These are phyloP conservation scores for Drosophila bunnanda DNA, from an alignment of 2,888 invertebrate species.

Conservation along the genomic window DNA sequence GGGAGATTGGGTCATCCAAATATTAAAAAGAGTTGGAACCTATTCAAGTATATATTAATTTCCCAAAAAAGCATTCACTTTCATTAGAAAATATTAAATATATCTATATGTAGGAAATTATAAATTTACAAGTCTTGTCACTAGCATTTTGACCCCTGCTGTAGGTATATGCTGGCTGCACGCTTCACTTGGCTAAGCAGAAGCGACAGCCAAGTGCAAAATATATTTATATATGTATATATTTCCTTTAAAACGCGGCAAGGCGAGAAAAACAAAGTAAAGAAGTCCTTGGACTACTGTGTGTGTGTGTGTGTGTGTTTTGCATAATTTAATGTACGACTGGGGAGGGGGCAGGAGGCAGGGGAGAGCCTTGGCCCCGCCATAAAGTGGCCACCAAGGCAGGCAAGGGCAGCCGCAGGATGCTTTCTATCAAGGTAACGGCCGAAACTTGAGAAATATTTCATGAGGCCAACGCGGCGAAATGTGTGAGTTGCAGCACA, in stretches of 20 bases:
- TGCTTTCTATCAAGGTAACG: slow-evolving; percentile 48
- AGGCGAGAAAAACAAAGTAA: slow-evolving; percentile 15
- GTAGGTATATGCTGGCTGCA: slow-evolving; percentile 11
- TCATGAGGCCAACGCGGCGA: slow-evolving; percentile 46
- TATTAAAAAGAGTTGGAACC: too few species aligned
- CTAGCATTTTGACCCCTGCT: background rate
- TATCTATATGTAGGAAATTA: too few species aligned
- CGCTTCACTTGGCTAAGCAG: slow-evolving; percentile 53
- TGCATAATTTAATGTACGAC: slow-evolving; percentile 49
- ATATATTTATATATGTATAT: slow-evolving; percentile 12
- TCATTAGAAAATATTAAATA: too few species aligned
- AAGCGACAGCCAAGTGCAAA: slow-evolving; percentile 57
- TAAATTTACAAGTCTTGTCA: background rate
- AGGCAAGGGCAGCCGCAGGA: slow-evolving; percentile 35
- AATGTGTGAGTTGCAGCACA: slow-evolving; percentile 16
- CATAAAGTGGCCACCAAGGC: slow-evolving; percentile 41
- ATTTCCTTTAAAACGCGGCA: slow-evolving; percentile 30
- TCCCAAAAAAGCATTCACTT: too few species aligned
- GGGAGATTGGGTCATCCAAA: too few species aligned
- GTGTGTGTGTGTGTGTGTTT: slow-evolving; percentile 16
- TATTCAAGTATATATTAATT: too few species aligned
- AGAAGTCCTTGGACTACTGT: slow-evolving; percentile 13
- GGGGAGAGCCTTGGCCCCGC: background rate
- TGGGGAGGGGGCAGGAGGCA: background rate
- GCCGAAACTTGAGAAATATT: slow-evolving; percentile 50